phyloP scores from a whole-genome alignment of 1,140 invertebrate species.

The Radopholus similis region DNA sequence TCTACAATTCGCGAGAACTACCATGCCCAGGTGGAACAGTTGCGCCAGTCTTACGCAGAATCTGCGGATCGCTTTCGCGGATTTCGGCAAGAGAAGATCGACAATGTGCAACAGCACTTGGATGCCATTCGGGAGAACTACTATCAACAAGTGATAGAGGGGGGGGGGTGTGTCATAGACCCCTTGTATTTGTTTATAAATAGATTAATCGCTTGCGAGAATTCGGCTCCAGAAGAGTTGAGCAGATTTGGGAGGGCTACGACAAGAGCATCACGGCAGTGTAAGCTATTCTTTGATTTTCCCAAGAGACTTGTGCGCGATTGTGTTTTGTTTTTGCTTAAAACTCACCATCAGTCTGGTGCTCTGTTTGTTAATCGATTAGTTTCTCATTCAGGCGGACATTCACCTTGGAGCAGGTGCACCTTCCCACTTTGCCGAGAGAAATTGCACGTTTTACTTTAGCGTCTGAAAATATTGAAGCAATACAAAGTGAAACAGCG shows the following conservation, averaged over 20 bases:
- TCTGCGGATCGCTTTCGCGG: conserved; percentile 57
- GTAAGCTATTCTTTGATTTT: too few species aligned
- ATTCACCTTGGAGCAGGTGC: conserved; percentile 54
- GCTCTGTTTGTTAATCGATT: too few species aligned
- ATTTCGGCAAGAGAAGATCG: conserved; percentile 54
- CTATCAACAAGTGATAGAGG: conserved; percentile 45
- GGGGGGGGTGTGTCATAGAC: not conserved
- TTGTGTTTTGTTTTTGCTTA: too few species aligned
- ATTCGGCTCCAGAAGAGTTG: conserved; percentile 52
- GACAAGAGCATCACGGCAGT: conserved; percentile 55
- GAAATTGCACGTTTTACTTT: not conserved
- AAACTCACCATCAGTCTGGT: too few species aligned
- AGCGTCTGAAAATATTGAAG: conserved; percentile 50
- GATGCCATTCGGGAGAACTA: conserved; percentile 54
- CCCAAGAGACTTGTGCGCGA: too few species aligned
- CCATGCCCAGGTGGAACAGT: conserved; percentile 52
- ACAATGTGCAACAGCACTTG: conserved; percentile 54
- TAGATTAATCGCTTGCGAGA: conserved; percentile 50
- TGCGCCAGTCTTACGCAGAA: conserved; percentile 49
- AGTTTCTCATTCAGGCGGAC: too few species aligned
- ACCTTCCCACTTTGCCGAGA: not conserved
- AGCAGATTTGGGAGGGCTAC: conserved; percentile 54
- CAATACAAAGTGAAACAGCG: conserved; percentile 59
- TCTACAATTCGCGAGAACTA: conserved; percentile 53
- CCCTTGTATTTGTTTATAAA: conserved; percentile 24